These are phyloP conservation scores for Nomada ferruginata DNA, from an alignment of 2,888 invertebrate species.

Conservation along the genomic window DNA sequence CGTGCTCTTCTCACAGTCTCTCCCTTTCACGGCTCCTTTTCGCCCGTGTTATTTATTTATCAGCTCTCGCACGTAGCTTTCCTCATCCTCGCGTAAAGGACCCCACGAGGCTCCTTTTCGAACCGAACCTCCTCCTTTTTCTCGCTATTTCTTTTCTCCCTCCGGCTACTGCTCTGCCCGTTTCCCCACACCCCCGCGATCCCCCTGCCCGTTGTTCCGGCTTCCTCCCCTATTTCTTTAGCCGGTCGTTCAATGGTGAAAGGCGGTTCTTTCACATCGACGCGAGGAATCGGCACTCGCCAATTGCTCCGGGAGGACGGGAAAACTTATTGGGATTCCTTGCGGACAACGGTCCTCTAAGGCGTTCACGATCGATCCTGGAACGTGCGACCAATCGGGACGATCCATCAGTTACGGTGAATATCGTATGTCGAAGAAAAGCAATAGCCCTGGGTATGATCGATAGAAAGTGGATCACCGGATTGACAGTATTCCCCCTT, in stretches of 20 bases:
- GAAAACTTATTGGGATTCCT: constrained; percentile 63
- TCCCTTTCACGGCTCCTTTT: neutral
- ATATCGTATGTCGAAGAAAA: constrained; percentile 17
- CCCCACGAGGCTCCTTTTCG: constrained; percentile 45
- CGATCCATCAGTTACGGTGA: constrained; percentile 32
- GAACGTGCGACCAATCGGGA: constrained; percentile 38
- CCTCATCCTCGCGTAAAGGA: constrained; percentile 56
- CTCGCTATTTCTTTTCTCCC: constrained; percentile 1
- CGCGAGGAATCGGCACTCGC: constrained; percentile 57
- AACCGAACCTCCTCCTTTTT: constrained; percentile 13
- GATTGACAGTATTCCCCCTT: neutral
- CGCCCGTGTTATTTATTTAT: constrained; percentile 76
- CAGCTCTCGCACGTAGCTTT: constrained; percentile 66
- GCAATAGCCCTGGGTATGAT: neutral
- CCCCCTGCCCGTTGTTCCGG: neutral
- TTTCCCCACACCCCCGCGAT: neutral
- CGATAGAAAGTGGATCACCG: neutral
- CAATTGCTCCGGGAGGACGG: constrained; percentile 49
- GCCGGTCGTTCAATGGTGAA: constrained; percentile 22
- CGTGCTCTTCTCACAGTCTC: constrained; percentile 46
- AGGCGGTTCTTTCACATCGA: constrained; percentile 41
- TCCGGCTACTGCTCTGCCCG: neutral
- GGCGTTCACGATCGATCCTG: constrained; percentile 49
- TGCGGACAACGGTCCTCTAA: constrained; percentile 48
- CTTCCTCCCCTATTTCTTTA: constrained; percentile 17